Evolutionary conservation across 2,113 vertebrate genomes (phyloP), one percentile per base, ranked within the genome.

Genomic region (human): DNA sequence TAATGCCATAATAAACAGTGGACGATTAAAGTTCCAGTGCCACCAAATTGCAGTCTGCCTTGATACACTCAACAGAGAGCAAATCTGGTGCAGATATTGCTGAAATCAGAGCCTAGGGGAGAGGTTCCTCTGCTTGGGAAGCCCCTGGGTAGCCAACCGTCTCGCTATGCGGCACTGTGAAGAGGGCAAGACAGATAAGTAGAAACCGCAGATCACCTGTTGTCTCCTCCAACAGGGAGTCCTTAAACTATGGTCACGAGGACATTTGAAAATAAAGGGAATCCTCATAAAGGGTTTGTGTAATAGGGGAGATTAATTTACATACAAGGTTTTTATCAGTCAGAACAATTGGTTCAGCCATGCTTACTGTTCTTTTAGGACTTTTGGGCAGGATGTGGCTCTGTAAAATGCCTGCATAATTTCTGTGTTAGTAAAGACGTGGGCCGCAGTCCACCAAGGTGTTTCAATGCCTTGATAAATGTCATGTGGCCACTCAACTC

Each of bases 1-100:
- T 96, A 97, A 66, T 30, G 5, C 79, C 90, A 80, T 96, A 84
- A 93, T 92, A 93, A 96, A 93, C 85, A 97, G 88, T 20, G 30
- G 72, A 59, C 92, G 88, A n/a, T 97, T 96, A 92, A 88, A 92
- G 66, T 87, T 93, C 50, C 80, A 84, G 23, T 64, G 70, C 70
- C 75, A 75, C 88, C 59, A 93, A 66, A 89, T 76, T 96, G 89
- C 61, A 96, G 1, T 96, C 95, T 87, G 87, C 43, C 78, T 89
- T 78, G 75, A 61, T 88, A 66, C 8, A 75, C 72, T 38, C 38
- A 14, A 43, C 55, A 68, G 61, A 80, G 48, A 96, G 48, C 38
- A 83, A 89, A 93, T 93, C 35, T 66, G 43, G 83, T 0, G 2
- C 68, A 95, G 95, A 89, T 87, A 87, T 72, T 43, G 55, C 86